These are phyloP conservation scores for Cebus imitator DNA, from an alignment of 2,113 vertebrate species.

Conservation along the genomic window DNA sequence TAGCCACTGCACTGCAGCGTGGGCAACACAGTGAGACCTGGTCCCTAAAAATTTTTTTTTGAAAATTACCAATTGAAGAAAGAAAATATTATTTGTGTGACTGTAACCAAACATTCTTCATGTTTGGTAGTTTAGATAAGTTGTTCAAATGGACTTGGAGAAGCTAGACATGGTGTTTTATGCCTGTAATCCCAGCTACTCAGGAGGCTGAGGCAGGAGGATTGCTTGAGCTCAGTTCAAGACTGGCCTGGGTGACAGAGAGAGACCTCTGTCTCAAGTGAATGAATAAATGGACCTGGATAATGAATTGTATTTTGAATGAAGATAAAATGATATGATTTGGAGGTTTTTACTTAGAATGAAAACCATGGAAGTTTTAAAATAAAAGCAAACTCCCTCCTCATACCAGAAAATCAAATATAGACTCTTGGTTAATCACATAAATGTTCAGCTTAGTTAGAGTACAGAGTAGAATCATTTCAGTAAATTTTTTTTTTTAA, in stretches of 20 bases:
- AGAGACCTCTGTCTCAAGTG: too few relatives aligned
- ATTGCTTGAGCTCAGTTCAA: too few relatives aligned
- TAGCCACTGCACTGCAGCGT: too few relatives aligned
- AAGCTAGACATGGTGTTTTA: too few relatives aligned
- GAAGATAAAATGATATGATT: constrained; percentile 40
- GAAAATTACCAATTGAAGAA: background rate
- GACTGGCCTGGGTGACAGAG: too few relatives aligned
- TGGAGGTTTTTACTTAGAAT: constrained; percentile 20
- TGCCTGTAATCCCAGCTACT: too few relatives aligned
- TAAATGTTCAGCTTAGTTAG: background rate
- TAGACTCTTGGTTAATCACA: background rate
- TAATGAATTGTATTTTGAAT: constrained; percentile 42
- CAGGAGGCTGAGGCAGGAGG: too few relatives aligned
- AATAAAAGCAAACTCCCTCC: background rate
- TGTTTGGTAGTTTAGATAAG: constrained; percentile 17
- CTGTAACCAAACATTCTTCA: background rate
- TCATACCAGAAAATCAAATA: background rate
- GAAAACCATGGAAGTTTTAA: background rate
- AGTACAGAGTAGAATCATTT: background rate
- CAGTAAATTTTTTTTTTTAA: background rate
- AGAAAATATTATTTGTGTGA: constrained; percentile 27
- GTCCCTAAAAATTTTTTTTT: too few relatives aligned
- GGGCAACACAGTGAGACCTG: too few relatives aligned
- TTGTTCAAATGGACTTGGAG: background rate
- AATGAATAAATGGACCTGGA: background rate